Evolutionary conservation across 2,888 invertebrate species (phyloP).

Genomic region (Eupithecia exiguata): DNA sequence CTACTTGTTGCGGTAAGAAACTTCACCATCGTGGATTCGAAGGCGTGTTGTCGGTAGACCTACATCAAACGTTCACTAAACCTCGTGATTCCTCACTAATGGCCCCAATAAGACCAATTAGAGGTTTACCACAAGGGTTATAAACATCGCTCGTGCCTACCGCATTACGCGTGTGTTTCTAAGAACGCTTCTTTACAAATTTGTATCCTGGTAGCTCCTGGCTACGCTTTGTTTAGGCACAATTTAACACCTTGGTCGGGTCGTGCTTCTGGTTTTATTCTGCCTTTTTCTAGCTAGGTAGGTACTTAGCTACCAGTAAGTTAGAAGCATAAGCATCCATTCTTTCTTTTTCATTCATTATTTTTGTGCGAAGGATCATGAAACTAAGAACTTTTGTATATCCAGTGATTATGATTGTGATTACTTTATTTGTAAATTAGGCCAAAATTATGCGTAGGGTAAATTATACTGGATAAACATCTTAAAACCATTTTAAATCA

Average conservation of each 20-base stretch:
- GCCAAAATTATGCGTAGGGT: background rate
- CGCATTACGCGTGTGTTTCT: constrained; percentile 64
- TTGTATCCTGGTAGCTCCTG: constrained; percentile 33
- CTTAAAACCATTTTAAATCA: background rate
- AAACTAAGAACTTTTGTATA: background rate
- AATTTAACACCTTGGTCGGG: constrained; percentile 9
- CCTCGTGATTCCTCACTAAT: constrained; percentile 38
- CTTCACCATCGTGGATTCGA: constrained; percentile 9
- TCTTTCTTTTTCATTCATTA: background rate
- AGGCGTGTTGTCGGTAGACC: constrained; percentile 29
- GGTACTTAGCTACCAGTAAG: background rate
- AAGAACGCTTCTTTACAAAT: constrained; percentile 45
- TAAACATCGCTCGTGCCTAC: constrained; percentile 58
- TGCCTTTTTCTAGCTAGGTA: background rate
- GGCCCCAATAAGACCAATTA: constrained; percentile 67
- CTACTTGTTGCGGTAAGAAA: constrained; percentile 4
- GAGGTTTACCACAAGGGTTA: constrained; percentile 60
- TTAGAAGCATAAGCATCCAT: background rate
- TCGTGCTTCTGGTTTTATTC: background rate
- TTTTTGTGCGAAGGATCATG: background rate
- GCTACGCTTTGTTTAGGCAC: constrained; percentile 8
- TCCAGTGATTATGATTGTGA: background rate
- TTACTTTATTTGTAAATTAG: background rate
- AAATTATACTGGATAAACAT: background rate
- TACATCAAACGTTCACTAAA: constrained; percentile 24